Conservation (phyloP, 2,888 invertebrate genomes). For the Clusia tigrina region DNA sequence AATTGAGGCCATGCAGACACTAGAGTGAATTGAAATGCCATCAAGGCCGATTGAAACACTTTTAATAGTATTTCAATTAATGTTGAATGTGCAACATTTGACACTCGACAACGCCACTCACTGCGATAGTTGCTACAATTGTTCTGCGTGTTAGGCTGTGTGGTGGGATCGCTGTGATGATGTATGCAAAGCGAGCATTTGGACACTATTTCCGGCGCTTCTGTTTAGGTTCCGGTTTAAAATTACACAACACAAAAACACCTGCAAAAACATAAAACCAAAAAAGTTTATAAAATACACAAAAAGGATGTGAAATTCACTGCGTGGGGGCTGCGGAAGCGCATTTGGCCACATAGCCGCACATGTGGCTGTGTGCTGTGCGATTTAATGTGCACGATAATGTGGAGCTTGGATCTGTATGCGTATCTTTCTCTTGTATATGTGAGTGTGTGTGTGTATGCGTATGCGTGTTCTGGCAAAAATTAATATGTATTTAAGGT, state of each 20-base stretch:
- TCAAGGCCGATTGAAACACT: too few relatives aligned
- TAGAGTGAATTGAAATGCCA: too few relatives aligned
- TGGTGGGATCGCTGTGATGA: too few relatives aligned
- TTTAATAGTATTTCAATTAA: too few relatives aligned
- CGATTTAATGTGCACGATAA: not conserved
- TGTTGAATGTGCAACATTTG: not conserved
- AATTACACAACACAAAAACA: not conserved
- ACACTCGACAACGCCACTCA: conserved; percentile 1
- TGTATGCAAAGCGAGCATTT: not conserved
- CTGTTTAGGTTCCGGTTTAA: not conserved
- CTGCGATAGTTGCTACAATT: too few relatives aligned
- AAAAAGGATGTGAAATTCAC: too few relatives aligned
- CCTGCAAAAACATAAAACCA: not conserved
- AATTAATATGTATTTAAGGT: not conserved
- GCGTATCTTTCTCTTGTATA: not conserved
- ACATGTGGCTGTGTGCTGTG: too few relatives aligned
- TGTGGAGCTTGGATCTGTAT: too few relatives aligned
- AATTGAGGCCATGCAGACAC: too few relatives aligned
- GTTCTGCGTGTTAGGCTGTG: not conserved
- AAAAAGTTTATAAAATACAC: not conserved
- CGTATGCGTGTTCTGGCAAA: not conserved
- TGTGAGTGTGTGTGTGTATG: not conserved
- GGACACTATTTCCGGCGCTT: not conserved
- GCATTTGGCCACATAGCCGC: too few relatives aligned
- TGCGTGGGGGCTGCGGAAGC: too few relatives aligned